These are phyloP conservation scores for Drosophila teissieri DNA, from an alignment of 1,140 invertebrate genomes.

Conservation along the genomic window DNA sequence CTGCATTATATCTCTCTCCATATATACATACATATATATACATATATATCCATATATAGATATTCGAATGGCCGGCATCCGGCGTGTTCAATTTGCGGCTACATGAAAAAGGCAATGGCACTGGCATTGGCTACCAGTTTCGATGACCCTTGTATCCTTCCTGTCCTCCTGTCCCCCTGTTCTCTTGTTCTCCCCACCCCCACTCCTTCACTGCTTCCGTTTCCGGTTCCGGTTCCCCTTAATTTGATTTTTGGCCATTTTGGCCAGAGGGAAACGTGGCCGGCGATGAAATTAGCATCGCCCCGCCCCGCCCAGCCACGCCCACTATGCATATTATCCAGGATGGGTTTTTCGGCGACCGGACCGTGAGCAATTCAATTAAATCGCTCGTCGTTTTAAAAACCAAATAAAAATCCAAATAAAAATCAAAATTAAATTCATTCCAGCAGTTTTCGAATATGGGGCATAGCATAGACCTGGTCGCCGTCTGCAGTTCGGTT, in stretches of 20 bases:
- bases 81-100: slow-evolving; percentile 47
- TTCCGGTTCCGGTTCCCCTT: background rate
- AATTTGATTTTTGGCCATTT: slow-evolving; percentile 35
- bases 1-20: background rate
- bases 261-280: slow-evolving; percentile 22
- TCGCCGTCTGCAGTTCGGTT: background rate
- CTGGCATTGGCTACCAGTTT: background rate
- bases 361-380: slow-evolving; percentile 59
- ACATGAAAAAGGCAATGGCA: slow-evolving; percentile 38
- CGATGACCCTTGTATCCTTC: background rate
- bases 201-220: background rate
- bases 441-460: slow-evolving; percentile 25
- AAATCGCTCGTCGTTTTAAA: slow-evolving; percentile 71
- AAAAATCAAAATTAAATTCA: slow-evolving; percentile 78
- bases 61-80: slow-evolving; percentile 16
- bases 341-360: background rate
- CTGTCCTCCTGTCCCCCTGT: background rate
- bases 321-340: slow-evolving; percentile 36
- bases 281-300: slow-evolving; percentile 46
- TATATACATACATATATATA: background rate
- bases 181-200: background rate
- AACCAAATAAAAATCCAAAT: slow-evolving; percentile 67
- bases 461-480: background rate
- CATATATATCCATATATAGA: too few relatives aligned
- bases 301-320: slow-evolving; percentile 14